Base-by-base conservation (phyloP, 2,888 invertebrate species). In the Drepanosiphum platanoidis region DNA sequence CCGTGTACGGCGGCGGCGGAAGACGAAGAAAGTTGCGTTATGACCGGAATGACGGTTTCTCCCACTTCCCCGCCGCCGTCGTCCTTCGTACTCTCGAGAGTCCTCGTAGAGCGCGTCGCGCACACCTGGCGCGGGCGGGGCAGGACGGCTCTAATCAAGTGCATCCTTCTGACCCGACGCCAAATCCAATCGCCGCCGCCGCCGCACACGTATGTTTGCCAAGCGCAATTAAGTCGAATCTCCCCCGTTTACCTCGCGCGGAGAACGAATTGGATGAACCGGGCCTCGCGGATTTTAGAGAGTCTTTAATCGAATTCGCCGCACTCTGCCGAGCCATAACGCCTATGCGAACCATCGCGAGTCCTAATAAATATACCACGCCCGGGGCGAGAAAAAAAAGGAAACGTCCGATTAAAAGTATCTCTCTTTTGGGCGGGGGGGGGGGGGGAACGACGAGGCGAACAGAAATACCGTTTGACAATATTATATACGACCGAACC, bases 61-160 rank as follows among this genome's bases (percentile, higher is more conserved):
- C 30, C 42, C 72, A 1, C 42, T 42, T 15, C 30, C 34, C 34
- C 52, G 52, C 52, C 22, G 27, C n/a, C 36, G 39, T 22, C 39
- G 36, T 22, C 22, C 18, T 13, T 27, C n/a, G 27, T 9, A n/a
- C 36, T 71, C 52, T 52, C 18, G 18, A 52, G 52, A 52, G 52
- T 22, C 52, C n/a, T 46, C 13, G 15, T 46, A 46, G 3, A 15
- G 46, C 22, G 52, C 22, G 1, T n/a, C 22, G 52, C 22, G 52
- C 52, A 52, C 52, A 52, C 52, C 52, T 52, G n/a, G 52, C 22
- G 52, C 52, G 3, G 52, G 22, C 22, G 52, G 22, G 13, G 18
- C 32, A 15, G 42, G 79, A 8, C 52, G 15, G 46, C 52, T 75
- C 68, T 83, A 83, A 83, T 83, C 83, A 83, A 83, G 82, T 82